Evolutionary conservation across 2,113 vertebrate genomes (phyloP), one percentile per base, ranked within the genome.

Genomic region (Hystrix brachyura): DNA sequence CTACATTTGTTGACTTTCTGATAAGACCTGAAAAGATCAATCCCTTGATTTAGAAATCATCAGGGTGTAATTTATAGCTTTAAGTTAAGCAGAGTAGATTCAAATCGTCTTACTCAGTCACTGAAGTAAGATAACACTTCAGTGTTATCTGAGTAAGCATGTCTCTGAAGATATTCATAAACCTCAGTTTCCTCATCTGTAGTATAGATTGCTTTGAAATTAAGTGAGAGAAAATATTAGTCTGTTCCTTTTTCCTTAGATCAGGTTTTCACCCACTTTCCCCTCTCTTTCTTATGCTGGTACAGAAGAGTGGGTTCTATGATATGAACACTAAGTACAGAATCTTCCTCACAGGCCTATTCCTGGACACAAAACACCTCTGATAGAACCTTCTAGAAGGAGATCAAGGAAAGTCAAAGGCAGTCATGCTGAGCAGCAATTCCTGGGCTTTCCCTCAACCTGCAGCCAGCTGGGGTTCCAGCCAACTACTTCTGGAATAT

Each of bases 401-500:
- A 4, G 17, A 32, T 53, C 23, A 80, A 72, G 23, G 25, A 89
- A 85, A 29, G 38, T 23, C 53, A 48, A 11, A n/a, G 7, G 10
- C 23, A 71, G 46, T 7, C 13, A 38, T 1, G 13, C 7, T 9
- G 57, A 18, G 19, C 23, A 27, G 12, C 32, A 14, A 7, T 21
- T 2, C 25, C 14, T 46, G 4, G 10, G 46, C 46, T 27, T 78
- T 38, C 38, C 53, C 48, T 88, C 1, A 0, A 4, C 27, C 19
- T 25, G 14, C 21, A 83, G 55, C 11, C 53, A 21, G 3, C 11
- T 0, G 3, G 9, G 34, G 21, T 1, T 48, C 25, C 55, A 79
- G 71, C 7, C 29, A 67, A 19, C 38, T 14, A 19, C 12, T 25
- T 43, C 53, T 12, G 1, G 29, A 14, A 7, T 2, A 0, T 19